Evolutionary conservation across 1,140 invertebrate genomes (phyloP), one percentile per base, ranked within the genome.

Genomic region (Samia ricini): DNA sequence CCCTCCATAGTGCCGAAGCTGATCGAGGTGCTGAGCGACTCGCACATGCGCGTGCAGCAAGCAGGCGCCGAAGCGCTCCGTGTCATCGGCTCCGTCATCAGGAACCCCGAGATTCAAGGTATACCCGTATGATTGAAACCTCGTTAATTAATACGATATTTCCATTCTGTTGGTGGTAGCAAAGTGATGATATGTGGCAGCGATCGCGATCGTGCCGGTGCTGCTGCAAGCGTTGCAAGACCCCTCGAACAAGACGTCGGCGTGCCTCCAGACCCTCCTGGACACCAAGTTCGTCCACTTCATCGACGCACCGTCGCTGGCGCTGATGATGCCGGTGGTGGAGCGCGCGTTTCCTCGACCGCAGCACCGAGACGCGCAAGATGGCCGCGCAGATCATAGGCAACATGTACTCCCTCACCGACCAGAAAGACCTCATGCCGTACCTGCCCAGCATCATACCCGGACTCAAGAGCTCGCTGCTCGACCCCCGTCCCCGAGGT

Each of bases 311-410:
- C 98, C 99, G 1, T 99, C 98, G 0, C 92, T 99, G 4, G 98
- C 99, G 63, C 92, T 99, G 15, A 99, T 99, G 68, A 99, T 99
- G 98, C 99, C 99, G 0, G 98, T 99, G 0, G 97, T 99, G 19
- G 96, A 99, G 86, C 91, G 99, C 71, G 98, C 98, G 6, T 12
- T 99, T 99, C 86, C 95, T 98, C 91, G 98, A 99, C 91, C 93
- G 98, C 57, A 98, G 97, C 6, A 99, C 98, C 0, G 98, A 99
- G 91, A 99, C 98, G 0, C 93, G 98, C 76, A 99, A 99, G 92
- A 99, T 99, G 97, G 98, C 99, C 21, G 97, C 98, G n/a, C 96
- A 97, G 90, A 99, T 99, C 80, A 99, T 99, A 74, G 98, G 98
- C 50, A 99, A 99, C 87, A 99, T 99, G 98, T 99, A 99, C 90